Evolutionary conservation across 2,113 vertebrate genomes (phyloP), one percentile per base, ranked within the genome.

Genomic region (Periophthalmodon schlosseri): DNA sequence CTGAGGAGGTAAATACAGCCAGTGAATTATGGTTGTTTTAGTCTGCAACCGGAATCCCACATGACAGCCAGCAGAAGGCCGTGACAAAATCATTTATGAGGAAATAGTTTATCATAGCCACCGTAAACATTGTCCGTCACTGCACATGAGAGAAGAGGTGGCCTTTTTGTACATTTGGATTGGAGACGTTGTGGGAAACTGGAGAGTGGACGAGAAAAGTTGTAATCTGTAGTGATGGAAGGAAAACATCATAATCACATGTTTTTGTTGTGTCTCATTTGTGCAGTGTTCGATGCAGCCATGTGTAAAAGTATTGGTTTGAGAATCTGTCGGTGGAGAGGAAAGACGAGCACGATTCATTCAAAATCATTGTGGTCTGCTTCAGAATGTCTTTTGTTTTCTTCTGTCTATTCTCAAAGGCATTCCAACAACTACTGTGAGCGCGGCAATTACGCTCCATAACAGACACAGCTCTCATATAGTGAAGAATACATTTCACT

Each of bases 21-120:
- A 94, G 95, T 94, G 95, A 95, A 96, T 96, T 96, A 95, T 94
- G 93, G 90, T 92, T 95, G 92, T 94, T 95, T 95, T 93, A 94
- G 95, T 95, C 94, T 93, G 93, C 95, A 94, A 92, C 91, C 95
- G 88, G 93, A 95, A 95, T 96, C 90, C 93, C 94, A 92, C 90
- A 92, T 95, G 94, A 95, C 94, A 95, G 86, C 88, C 88, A 86
- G 85, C 89, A 94, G 94, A 95, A 93, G 92, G 88, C 91, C 90
- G 87, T 84, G 89, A 94, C 68, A 82, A 87, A 88, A 95, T 86
- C 87, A 58, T 92, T 94, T 89, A 89, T 86, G 86, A 91, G 89
- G 86, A 92, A 91, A 91, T 90, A 88, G 86, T 91, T 92, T 90
- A 92, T 92, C 91, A 91, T 85, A 79, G 82, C 84, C 80, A 82